Base-by-base conservation (phyloP, 1,140 invertebrate genomes). In the Daktulosphaira vitifoliae region DNA sequence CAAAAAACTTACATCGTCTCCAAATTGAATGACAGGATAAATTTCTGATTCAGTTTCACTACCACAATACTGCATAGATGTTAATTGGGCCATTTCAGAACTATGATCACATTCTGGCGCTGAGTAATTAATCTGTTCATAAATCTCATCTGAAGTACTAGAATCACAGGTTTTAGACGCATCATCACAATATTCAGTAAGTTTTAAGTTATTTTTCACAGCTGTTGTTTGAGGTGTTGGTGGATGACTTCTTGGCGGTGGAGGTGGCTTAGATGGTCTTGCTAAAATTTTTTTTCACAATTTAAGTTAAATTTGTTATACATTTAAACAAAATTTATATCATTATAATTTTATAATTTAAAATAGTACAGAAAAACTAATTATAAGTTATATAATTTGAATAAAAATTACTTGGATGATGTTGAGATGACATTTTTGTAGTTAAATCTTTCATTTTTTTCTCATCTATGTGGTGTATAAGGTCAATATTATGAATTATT, bases 41-140 rank as follows among this genome's bases (percentile, higher is more conserved):
- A 89, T 85, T 71, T 89, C 86, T 56, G 82, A 84, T 73, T 90
- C 87, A 11, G 86, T 86, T 72, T 90, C 87, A 71, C 87, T 88
- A 65, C 66, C 66, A 33, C 38, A 66, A 38, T 66, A 66, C 20
- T 46, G 42, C 26, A 66, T 51, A 11, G 66, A 66, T 1, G 66
- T 50, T 0, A 48, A 26, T 13, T 42, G n/a, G 0, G 71, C 72
- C 23, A 76, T 79, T 68, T 73, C 77, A 70, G 71, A 74, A 46
- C 49, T 50, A 25, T 62, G 73, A 26, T 76, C 76, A 75, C 79
- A 80, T 51, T 81, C 79, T 38, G 66, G 66, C 16, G 54, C 66
- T 1, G 66, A 44, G 20, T 59, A 54, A n/a, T 54, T 54, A 3
- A 62, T 25, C 6, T 38, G 54, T 26, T 59, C 54, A 9, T 59